Conservation (phyloP, 1,140 invertebrate species). For the Pissodes strobi region DNA sequence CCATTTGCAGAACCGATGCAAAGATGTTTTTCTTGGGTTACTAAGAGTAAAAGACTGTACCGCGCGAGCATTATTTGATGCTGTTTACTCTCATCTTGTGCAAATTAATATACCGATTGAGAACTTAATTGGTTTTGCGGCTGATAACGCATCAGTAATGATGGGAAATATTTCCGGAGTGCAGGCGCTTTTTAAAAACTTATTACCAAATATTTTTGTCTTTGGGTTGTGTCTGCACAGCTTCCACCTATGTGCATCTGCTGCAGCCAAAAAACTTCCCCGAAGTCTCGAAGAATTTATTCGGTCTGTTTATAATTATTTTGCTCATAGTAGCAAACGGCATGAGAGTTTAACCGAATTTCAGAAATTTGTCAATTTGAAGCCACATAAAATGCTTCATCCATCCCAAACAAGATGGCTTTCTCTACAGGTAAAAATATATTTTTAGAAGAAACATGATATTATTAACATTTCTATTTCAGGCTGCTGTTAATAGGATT, state of each 20-base stretch:
- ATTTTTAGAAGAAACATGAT: background rate
- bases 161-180: constrained; percentile 18
- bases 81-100: no score
- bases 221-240: constrained; percentile 14
- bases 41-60: no score
- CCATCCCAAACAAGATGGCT: no score
- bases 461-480: constrained; percentile 4
- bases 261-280: constrained; percentile 9
- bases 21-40: no score
- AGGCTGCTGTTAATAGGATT: background rate
- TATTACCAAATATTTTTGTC: constrained; percentile 13
- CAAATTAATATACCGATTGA: no score
- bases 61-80: no score
- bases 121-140: constrained; percentile 15
- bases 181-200: constrained; percentile 14
- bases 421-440: no score
- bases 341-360: constrained; percentile 2
- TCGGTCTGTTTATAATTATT: constrained; percentile 10
- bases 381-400: no score
- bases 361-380: constrained; percentile 11
- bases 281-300: no score
- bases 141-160: constrained; percentile 22
- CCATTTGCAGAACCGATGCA: no score
- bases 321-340: no score
- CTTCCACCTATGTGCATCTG: constrained; percentile 21